Evolutionary conservation across 2,888 invertebrate genomes (phyloP).

Genomic region (Drosophila trichaetosa): DNA sequence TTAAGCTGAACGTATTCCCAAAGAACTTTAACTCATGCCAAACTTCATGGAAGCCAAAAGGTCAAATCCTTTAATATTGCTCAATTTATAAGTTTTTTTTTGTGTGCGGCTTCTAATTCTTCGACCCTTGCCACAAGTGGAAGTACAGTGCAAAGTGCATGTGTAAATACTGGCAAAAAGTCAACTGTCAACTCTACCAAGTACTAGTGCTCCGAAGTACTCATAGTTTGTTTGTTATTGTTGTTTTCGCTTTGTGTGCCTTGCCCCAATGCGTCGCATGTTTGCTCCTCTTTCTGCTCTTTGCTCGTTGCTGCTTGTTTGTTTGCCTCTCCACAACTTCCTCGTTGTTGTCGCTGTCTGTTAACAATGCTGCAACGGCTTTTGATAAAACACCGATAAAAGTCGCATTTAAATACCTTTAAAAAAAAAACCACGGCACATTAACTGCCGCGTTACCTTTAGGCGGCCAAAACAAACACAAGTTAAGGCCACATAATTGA

Average conservation of each 20-base stretch:
- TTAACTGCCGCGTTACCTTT: slow-evolving; percentile 35
- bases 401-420: slow-evolving; percentile 43
- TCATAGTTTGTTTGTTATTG: slow-evolving; percentile 38
- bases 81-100: slow-evolving; percentile 8
- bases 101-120: slow-evolving; percentile 10
- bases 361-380: slow-evolving; percentile 50
- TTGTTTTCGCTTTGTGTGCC: slow-evolving; percentile 13
- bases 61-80: slow-evolving; percentile 15
- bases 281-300: slow-evolving; percentile 25
- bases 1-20: neutral
- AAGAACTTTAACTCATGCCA: neutral
- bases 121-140: slow-evolving; percentile 18
- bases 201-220: slow-evolving; percentile 21
- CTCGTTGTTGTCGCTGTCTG: neutral
- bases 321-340: slow-evolving; percentile 16
- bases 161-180: slow-evolving; percentile 39
- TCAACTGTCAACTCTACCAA: slow-evolving; percentile 46
- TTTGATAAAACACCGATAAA: slow-evolving; percentile 63
- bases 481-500: slow-evolving; percentile 72
- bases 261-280: slow-evolving; percentile 29
- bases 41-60: slow-evolving; percentile 1
- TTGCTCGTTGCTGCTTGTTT: slow-evolving; percentile 35
- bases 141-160: slow-evolving; percentile 25
- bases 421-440: slow-evolving; percentile 21
- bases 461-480: slow-evolving; percentile 64